A percentile compares a stretch with the other conserved stretches of the same genome.
Conservation (phyloP, 1,140 invertebrate genomes). For the Tetramorium parvispinum region DNA sequence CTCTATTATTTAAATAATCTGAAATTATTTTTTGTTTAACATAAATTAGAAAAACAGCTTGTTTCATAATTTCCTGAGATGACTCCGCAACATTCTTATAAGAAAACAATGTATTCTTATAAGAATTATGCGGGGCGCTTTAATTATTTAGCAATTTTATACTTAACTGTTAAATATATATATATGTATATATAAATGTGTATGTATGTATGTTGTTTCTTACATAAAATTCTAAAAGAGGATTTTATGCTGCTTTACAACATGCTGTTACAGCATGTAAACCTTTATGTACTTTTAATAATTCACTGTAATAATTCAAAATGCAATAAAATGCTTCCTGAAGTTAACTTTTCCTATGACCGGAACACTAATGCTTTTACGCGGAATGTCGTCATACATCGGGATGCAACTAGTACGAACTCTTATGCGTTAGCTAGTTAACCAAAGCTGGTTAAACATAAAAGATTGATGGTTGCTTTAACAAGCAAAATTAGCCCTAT, state of each 20-base stretch:
- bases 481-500: background rate
- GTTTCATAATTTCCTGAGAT: background rate
- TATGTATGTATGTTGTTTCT: background rate
- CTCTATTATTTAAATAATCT: background rate
- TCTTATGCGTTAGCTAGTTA: background rate
- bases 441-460: background rate
- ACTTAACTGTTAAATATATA: background rate
- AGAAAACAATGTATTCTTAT: too few relatives aligned
- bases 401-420: background rate
- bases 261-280: background rate
- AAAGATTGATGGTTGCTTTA: slow-evolving; percentile 13
- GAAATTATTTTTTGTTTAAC: background rate
- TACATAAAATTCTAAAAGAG: background rate
- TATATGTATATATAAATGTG: background rate
- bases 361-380: background rate
- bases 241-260: background rate
- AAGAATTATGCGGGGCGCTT: too few relatives aligned
- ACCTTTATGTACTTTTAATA: slow-evolving; percentile 13
- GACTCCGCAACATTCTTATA: too few relatives aligned
- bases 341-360: slow-evolving; percentile 18
- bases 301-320: background rate
- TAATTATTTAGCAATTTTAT: background rate
- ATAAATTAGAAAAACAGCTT: background rate
- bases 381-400: background rate
- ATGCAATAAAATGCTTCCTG: background rate